Conservation (phyloP, 2,888 invertebrate species). For the Smittia aterrima region DNA sequence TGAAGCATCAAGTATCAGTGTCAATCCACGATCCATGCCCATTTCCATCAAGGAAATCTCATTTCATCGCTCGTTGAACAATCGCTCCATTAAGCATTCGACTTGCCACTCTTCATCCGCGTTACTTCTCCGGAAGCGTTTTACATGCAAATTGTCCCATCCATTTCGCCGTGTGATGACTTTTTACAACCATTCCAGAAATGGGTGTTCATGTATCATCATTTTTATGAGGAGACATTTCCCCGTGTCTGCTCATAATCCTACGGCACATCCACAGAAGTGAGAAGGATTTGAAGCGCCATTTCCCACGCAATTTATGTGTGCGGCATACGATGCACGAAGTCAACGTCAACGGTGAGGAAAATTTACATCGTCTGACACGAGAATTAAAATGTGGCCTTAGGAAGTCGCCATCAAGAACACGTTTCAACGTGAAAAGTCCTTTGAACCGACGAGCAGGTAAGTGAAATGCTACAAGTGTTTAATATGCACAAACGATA, state of each 20-base stretch:
- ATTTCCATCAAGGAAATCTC: slow-evolving; percentile 28
- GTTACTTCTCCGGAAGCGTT: not conserved
- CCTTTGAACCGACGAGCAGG: not conserved
- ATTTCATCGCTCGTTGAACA: slow-evolving; percentile 39
- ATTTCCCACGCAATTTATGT: slow-evolving; percentile 19
- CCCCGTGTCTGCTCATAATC: slow-evolving; percentile 14
- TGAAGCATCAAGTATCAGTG: slow-evolving; percentile 8
- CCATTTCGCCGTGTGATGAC: slow-evolving; percentile 14
- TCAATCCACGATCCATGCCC: slow-evolving; percentile 21
- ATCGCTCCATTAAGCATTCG: slow-evolving; percentile 31
- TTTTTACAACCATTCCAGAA: slow-evolving; percentile 13
- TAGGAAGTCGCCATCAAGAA: not conserved
- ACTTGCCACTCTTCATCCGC: not conserved
- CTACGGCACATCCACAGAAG: not conserved
- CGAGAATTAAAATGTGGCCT: not conserved
- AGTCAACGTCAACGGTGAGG: slow-evolving; percentile 9
- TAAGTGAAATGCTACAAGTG: not conserved
- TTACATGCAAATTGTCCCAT: slow-evolving; percentile 23
- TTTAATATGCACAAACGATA: not conserved
- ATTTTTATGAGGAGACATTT: slow-evolving; percentile 23
- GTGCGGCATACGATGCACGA: slow-evolving; percentile 21
- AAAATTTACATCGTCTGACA: slow-evolving; percentile 16
- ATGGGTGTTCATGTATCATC: slow-evolving; percentile 25
- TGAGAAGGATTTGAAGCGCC: not conserved
- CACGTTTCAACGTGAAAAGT: not conserved